Base-by-base conservation (phyloP, 1,140 invertebrate genomes). In the Monomorium pharaonis region DNA sequence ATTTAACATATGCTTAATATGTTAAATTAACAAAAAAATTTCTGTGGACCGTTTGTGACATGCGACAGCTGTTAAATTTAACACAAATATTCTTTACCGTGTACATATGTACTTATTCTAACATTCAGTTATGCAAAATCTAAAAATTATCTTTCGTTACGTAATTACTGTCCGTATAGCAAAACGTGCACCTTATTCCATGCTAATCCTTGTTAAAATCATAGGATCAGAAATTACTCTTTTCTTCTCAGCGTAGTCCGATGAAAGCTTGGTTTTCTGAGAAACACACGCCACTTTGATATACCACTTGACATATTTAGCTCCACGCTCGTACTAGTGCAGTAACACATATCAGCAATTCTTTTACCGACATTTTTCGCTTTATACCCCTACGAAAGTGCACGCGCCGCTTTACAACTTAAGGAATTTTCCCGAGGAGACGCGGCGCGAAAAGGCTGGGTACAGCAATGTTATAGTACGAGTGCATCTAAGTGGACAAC, bases 391-490 rank as follows among this genome's bases (percentile, higher is more conserved):
- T 88, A 88, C 69, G 81, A 89, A 90, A 90, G 90, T 91, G 91
- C 89, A 91, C 86, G 84, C 86, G 87, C 86, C 84, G 88, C 86
- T 92, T 92, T 92, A 92, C 86, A 89, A 86, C 91, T 74, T 56
- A 90, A 91, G 90, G 88, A 91, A 86, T 91, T 92, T 33, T 85
- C 76, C 88, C 56, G 58, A 33, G 54, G 86, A 83, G 72, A 84
- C 77, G 69, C 56, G 56, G 49, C 24, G 24, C 10, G 12, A 84
- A 27, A 44, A 14, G 30, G 65, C 58, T 81, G 74, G 62, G 37
- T 70, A 63, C 62, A 14, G 21, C 33, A 44, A 56, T 47, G 51
- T 74, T 72, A 80, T 69, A 58, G 27, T 47, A 33, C 14, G 24
- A 60, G 51, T 83, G 67, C 56, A 83, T 83, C 51, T 74, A 83